Conservation (phyloP, 2,797 vertebrate species). For the Cygnus olor region DNA sequence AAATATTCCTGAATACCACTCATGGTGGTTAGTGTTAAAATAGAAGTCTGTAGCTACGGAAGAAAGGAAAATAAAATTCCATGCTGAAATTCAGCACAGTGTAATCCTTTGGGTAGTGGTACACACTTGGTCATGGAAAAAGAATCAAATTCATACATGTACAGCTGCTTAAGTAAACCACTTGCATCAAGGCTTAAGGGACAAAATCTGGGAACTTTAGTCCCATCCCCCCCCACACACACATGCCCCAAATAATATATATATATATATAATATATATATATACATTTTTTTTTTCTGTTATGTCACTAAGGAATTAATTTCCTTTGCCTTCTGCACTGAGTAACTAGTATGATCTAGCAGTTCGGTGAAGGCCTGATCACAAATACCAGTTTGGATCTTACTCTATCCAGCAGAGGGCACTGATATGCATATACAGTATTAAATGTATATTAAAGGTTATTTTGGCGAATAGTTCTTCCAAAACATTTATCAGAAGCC, state of each 20-base stretch:
- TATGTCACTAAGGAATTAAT: not conserved
- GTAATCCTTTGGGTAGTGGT: not conserved
- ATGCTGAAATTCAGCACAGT: not conserved
- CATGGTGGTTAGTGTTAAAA: not conserved
- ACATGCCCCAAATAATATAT: too few relatives aligned
- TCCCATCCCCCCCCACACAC: too few relatives aligned
- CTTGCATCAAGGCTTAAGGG: not conserved
- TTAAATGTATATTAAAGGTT: accelerated
- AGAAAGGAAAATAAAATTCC: not conserved
- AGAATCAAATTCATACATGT: not conserved
- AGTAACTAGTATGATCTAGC: not conserved
- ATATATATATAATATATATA: too few relatives aligned
- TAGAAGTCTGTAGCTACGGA: not conserved
- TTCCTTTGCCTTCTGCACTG: not conserved
- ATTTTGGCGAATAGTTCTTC: not conserved
- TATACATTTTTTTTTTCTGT: not conserved
- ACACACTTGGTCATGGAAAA: not conserved
- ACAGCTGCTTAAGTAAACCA: not conserved
- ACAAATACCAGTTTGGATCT: not conserved
- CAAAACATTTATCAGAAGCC: not conserved
- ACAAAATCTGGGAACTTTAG: not conserved
- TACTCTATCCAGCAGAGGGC: constrained; percentile 57
- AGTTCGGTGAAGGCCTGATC: not conserved
- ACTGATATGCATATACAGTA: not conserved
- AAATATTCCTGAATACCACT: not conserved